Percentiles rank a stretch among this genome's conserved stretches.
Evolutionary conservation across 2,113 vertebrate species (phyloP).

Genomic region (Triplophysa siluroides): DNA sequence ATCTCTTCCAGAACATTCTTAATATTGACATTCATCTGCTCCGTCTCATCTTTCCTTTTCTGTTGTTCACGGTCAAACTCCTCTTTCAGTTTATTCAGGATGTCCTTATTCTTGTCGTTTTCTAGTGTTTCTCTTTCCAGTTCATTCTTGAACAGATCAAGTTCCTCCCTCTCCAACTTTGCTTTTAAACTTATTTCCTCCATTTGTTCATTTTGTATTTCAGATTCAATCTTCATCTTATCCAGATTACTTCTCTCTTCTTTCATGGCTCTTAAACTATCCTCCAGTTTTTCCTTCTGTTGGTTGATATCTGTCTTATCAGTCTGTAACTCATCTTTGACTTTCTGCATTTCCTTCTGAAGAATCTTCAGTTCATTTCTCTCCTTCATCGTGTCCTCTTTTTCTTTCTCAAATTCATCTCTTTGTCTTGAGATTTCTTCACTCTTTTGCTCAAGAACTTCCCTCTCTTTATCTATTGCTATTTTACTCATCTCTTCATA

Average conservation of each 20-base stretch:
- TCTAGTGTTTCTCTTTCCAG: too few species aligned
- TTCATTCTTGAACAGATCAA: too few species aligned
- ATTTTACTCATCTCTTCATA: background rate
- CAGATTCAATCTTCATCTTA: slow-evolving; percentile 1
- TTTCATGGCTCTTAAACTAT: background rate
- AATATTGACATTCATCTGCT: too few species aligned
- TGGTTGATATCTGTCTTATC: background rate
- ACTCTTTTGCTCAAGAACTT: background rate
- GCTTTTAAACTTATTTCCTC: too few species aligned
- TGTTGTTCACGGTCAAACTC: too few species aligned
- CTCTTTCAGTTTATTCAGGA: too few species aligned
- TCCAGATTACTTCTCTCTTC: background rate
- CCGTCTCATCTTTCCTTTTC: too few species aligned
- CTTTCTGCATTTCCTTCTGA: background rate
- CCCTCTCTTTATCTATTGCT: slow-evolving; percentile 32
- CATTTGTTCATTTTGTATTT: background rate
- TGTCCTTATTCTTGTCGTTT: too few species aligned
- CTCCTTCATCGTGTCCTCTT: background rate
- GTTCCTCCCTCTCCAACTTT: too few species aligned
- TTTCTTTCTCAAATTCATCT: slow-evolving; percentile 22
- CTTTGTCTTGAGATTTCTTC: background rate
- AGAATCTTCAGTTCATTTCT: slow-evolving; percentile 20
- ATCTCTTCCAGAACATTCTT: too few species aligned
- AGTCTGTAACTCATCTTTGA: background rate
- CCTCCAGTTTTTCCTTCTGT: slow-evolving; percentile 20